Conservation (phyloP, 2,113 vertebrate genomes). For the Labeo catla region DNA sequence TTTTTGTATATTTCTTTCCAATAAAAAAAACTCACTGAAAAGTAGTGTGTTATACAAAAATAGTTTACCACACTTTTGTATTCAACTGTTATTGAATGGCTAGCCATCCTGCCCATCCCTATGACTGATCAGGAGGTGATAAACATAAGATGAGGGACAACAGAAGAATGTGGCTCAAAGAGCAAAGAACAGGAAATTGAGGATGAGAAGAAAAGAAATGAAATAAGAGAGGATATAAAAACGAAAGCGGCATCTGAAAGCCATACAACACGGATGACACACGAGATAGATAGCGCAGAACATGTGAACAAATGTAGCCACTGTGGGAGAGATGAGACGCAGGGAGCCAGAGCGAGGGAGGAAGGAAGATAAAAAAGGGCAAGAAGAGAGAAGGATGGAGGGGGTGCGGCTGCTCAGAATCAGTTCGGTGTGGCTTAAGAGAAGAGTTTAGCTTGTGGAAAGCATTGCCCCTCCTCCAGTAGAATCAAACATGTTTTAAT, state of each 20-base stretch:
- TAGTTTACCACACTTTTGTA: too few relatives aligned
- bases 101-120: not conserved
- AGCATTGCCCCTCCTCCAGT: not conserved
- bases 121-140: not conserved
- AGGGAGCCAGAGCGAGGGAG: not conserved
- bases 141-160: not conserved
- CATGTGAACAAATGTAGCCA: not conserved
- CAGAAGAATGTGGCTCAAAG: not conserved
- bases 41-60: too few relatives aligned
- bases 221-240: conserved; percentile 4
- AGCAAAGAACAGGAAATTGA: conserved; percentile 7
- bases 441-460: conserved; percentile 25
- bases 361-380: not conserved
- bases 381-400: conserved; percentile 1
- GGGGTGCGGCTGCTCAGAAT: not conserved
- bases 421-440: not conserved
- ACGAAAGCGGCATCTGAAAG: not conserved
- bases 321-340: not conserved
- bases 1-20: too few relatives aligned
- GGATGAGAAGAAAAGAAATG: conserved; percentile 4
- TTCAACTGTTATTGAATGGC: not conserved
- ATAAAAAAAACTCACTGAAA: too few relatives aligned
- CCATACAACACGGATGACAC: not conserved
- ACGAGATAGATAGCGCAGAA: not conserved
- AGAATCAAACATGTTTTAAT: conserved; percentile 32